Evolutionary conservation across 2,797 vertebrate genomes (phyloP).

Genomic region (Clarias pachynema): DNA sequence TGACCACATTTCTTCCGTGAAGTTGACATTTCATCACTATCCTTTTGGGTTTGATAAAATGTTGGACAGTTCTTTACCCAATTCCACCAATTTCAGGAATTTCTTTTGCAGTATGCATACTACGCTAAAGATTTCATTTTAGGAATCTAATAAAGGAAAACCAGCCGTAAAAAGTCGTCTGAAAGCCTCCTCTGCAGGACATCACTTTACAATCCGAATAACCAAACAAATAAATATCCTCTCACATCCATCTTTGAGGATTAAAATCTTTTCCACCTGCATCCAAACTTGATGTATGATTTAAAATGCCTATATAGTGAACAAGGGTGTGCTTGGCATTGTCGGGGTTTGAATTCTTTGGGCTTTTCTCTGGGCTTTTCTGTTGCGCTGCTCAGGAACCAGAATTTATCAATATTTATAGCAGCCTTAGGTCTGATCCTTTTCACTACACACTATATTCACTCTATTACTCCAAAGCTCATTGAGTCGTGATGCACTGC

Average conservation of each 20-base stretch:
- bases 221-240: background rate
- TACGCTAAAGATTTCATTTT: background rate
- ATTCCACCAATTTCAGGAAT: too few relatives aligned
- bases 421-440: background rate
- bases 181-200: background rate
- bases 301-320: background rate
- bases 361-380: background rate
- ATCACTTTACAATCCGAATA: too few relatives aligned
- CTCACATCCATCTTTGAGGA: background rate
- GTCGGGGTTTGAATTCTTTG: background rate
- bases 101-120: too few relatives aligned
- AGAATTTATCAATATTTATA: conserved; percentile 10
- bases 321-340: background rate
- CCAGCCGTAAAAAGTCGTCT: background rate
- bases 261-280: background rate
- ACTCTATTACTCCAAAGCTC: background rate
- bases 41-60: too few relatives aligned
- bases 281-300: background rate
- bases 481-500: background rate
- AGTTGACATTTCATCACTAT: too few relatives aligned
- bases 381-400: background rate
- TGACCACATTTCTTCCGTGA: too few relatives aligned
- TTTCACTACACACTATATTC: background rate
- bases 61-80: too few relatives aligned
- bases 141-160: background rate